Percentiles rank a stretch among this genome's conserved stretches.
These are phyloP conservation scores for Microtus pennsylvanicus DNA, from an alignment of 2,113 vertebrate genomes.

Conservation along the genomic window DNA sequence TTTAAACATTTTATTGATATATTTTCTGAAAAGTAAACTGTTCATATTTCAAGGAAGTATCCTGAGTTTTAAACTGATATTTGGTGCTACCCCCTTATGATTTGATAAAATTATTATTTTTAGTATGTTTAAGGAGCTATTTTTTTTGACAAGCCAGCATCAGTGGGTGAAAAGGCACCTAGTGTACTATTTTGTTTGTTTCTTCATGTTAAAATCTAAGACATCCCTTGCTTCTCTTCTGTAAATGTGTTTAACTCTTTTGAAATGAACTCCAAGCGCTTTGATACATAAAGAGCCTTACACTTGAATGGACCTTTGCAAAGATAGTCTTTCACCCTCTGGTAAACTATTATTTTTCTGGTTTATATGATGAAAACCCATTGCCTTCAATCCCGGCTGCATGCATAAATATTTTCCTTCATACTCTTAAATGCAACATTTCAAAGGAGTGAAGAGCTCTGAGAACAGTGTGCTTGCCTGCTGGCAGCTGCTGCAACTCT, in stretches of 20 bases:
- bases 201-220: constrained; percentile 45
- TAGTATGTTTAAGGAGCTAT: background rate
- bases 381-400: constrained; percentile 25
- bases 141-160: constrained; percentile 21
- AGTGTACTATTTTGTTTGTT: constrained; percentile 10
- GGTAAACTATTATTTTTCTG: constrained; percentile 67
- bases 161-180: background rate
- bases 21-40: constrained; percentile 14
- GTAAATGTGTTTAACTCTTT: constrained; percentile 36
- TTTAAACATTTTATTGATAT: constrained; percentile 17
- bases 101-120: constrained; percentile 43
- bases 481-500: background rate
- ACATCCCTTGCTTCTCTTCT: constrained; percentile 40
- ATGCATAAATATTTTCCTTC: constrained; percentile 48
- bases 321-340: constrained; percentile 53
- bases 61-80: background rate
- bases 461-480: background rate
- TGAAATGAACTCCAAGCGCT: constrained; percentile 50
- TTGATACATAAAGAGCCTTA: constrained; percentile 49
- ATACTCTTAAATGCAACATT: background rate
- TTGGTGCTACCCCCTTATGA: background rate
- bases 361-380: constrained; percentile 61
- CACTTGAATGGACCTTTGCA: constrained; percentile 56
- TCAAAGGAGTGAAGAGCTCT: constrained; percentile 30
- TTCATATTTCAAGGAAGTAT: background rate